A percentile compares a stretch with the other conserved stretches of the same genome.
These are phyloP conservation scores for Pachypeltis micranthus DNA, from an alignment of 1,140 invertebrate genomes.

Conservation along the genomic window DNA sequence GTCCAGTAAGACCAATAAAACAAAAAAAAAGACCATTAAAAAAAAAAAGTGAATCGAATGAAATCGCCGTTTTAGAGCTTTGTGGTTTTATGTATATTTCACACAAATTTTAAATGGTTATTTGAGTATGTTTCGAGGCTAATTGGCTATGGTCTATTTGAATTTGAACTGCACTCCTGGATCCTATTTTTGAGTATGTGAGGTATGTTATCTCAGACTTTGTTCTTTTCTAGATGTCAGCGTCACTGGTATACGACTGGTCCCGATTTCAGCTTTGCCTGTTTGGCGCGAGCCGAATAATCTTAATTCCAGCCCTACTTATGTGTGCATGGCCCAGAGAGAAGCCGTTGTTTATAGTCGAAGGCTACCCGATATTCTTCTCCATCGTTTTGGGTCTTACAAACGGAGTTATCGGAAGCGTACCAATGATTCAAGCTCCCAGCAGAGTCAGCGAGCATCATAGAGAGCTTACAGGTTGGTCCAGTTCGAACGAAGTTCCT, in stretches of 20 bases:
- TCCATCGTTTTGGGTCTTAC: conserved; percentile 65
- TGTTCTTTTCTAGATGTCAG: conserved; percentile 54
- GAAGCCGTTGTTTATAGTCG: conserved; percentile 56
- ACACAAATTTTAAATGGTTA: too few species aligned
- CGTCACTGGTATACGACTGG: conserved; percentile 67
- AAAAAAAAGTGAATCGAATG: too few species aligned
- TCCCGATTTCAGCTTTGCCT: conserved; percentile 58
- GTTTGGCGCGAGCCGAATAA: conserved; percentile 50
- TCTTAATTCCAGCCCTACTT: conserved; percentile 67
- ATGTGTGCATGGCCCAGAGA: conserved; percentile 63
- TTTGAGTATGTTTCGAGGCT: too few species aligned
- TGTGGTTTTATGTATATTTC: too few species aligned
- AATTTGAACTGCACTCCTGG: too few species aligned
- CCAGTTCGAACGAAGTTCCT: too few species aligned
- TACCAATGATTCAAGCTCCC: conserved; percentile 83
- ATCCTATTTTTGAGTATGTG: too few species aligned
- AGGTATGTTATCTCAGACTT: not conserved
- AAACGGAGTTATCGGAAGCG: conserved; percentile 76
- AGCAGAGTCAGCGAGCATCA: conserved; percentile 64
- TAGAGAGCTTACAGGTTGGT: conserved; percentile 55
- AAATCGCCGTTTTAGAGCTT: too few species aligned
- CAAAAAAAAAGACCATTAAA: too few species aligned
- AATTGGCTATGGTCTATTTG: too few species aligned
- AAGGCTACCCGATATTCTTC: conserved; percentile 47
- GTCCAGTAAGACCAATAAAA: too few species aligned